These are phyloP conservation scores for Caenorhabditis sp. DNA, from an alignment of 2,888 invertebrate genomes.

Conservation along the genomic window DNA sequence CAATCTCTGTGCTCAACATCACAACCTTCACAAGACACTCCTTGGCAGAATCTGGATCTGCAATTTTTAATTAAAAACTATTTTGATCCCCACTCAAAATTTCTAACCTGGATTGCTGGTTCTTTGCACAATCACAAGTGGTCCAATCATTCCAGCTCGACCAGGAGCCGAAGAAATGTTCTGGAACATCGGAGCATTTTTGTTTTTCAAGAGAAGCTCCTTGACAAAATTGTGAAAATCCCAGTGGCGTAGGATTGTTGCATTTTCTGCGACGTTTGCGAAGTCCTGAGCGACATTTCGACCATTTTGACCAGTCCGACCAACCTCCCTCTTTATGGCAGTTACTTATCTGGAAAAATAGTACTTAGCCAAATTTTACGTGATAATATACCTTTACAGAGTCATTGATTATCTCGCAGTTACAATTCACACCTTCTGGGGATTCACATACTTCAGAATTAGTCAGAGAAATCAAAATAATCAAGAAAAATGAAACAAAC, in stretches of 20 bases:
- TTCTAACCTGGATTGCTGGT: conserved; percentile 11
- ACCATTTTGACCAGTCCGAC: conserved; percentile 40
- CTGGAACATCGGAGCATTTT: conserved; percentile 11
- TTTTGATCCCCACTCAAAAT: neutral
- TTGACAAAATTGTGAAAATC: conserved; percentile 9
- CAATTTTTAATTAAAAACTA: neutral
- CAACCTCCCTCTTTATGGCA: conserved; percentile 28
- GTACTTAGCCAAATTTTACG: too few species aligned
- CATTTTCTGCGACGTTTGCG: conserved; percentile 29
- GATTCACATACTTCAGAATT: conserved; percentile 17
- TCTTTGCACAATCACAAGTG: conserved; percentile 24
- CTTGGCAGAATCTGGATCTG: conserved; percentile 31
- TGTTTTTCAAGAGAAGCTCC: neutral
- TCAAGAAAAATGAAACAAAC: neutral
- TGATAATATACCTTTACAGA: neutral
- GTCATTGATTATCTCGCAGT: neutral
- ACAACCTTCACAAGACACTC: conserved; percentile 30
- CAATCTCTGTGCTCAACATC: conserved; percentile 12
- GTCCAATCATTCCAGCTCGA: conserved; percentile 33
- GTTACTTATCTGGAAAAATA: conserved; percentile 17
- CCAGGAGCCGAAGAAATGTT: conserved; percentile 28
- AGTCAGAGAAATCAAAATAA: neutral
- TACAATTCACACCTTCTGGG: conserved; percentile 7
- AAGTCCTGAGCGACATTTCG: conserved; percentile 31
- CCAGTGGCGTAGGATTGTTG: conserved; percentile 15